phyloP scores from a whole-genome alignment of 2,113 vertebrate genomes.

The Tonatia bakeri region DNA sequence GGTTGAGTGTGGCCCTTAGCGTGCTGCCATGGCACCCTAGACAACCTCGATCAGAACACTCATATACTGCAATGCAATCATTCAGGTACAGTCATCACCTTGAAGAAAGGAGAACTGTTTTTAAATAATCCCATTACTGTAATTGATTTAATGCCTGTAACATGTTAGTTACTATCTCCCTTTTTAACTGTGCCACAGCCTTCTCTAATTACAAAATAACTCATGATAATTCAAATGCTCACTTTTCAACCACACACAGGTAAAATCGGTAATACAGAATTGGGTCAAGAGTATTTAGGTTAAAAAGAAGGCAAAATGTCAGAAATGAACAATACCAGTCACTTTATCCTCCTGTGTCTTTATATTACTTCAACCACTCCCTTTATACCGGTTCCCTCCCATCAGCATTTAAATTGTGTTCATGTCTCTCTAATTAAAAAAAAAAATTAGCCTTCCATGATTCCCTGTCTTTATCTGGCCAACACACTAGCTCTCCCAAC shows the following conservation, averaged over 20 bases:
- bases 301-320: not conserved
- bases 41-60: not conserved
- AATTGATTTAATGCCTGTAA: not conserved
- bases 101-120: not conserved
- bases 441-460: not conserved
- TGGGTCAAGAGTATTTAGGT: not conserved
- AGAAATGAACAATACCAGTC: not conserved
- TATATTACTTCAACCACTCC: not conserved
- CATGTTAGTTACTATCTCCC: not conserved
- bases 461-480: not conserved
- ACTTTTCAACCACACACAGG: not conserved
- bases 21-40: not conserved
- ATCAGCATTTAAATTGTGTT: not conserved
- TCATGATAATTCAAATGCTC: not conserved
- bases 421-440: not conserved
- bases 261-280: not conserved
- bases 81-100: not conserved
- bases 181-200: not conserved
- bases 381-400: not conserved
- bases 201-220: slow-evolving; percentile 7
- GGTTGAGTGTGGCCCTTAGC: not conserved
- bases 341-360: not conserved
- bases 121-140: not conserved
- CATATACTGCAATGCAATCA: not conserved
- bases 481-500: not conserved